Conservation (phyloP, 2,888 invertebrate species). For the Drosophila greeni region DNA sequence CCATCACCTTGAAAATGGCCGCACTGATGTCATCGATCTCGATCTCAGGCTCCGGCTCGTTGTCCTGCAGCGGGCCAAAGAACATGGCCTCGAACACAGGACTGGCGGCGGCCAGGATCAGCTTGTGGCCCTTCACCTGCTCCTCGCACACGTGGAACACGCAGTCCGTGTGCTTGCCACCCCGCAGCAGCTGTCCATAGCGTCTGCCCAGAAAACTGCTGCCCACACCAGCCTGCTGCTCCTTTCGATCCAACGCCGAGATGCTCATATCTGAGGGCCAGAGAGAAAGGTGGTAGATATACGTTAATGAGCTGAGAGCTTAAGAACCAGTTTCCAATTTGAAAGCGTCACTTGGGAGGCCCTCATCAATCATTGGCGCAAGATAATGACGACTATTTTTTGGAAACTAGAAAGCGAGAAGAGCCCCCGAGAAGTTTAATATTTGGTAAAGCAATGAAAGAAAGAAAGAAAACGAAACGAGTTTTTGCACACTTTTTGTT, state of each 20-base stretch:
- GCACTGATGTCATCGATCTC: conserved; percentile 78
- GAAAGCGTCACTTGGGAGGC: neutral
- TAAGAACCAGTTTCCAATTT: conserved; percentile 29
- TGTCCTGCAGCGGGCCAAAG: conserved; percentile 82
- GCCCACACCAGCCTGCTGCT: conserved; percentile 46
- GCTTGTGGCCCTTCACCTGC: conserved; percentile 86
- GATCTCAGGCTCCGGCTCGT: conserved; percentile 80
- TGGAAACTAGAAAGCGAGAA: conserved; percentile 33
- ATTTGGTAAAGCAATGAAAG: neutral
- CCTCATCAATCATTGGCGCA: conserved; percentile 16
- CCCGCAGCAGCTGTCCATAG: conserved; percentile 73
- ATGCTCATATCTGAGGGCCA: conserved; percentile 47
- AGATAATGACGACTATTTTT: conserved; percentile 28
- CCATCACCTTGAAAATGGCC: conserved; percentile 77
- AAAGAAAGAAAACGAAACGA: conserved; percentile 21
- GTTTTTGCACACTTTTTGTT: conserved; percentile 20
- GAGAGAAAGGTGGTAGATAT: conserved; percentile 28
- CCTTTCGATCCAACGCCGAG: conserved; percentile 54
- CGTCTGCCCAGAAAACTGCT: conserved; percentile 64
- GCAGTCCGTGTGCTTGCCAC: conserved; percentile 77
- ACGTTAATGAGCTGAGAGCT: conserved; percentile 7
- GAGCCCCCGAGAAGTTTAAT: neutral
- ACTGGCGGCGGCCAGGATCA: conserved; percentile 90
- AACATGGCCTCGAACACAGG: conserved; percentile 95
- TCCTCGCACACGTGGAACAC: conserved; percentile 74